Percentiles rank a stretch among this genome's conserved stretches.
phyloP scores from a whole-genome alignment of 2,797 vertebrate species.

The Psittacula echo region DNA sequence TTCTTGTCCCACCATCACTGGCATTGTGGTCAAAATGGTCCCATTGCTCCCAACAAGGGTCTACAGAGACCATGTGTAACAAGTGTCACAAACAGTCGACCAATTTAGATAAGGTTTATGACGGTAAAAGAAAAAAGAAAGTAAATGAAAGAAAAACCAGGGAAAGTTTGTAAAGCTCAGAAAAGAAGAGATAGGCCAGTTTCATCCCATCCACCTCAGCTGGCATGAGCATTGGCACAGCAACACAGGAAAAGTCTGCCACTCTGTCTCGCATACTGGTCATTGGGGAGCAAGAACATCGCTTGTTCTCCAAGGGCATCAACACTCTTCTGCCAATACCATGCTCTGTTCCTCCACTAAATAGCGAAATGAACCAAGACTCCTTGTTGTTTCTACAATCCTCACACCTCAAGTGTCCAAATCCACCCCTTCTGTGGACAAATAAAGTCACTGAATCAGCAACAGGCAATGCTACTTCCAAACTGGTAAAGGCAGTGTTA shows the following conservation, averaged over 20 bases:
- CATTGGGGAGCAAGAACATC: not conserved
- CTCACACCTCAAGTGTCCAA: not conserved
- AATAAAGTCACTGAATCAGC: not conserved
- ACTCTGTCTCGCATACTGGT: not conserved
- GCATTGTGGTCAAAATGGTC: conserved; percentile 93
- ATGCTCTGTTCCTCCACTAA: not conserved
- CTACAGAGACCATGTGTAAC: conserved; percentile 62
- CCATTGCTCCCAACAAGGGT: conserved; percentile 91
- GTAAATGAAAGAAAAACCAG: not conserved
- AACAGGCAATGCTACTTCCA: not conserved
- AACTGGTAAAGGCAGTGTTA: not conserved
- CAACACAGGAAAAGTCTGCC: not conserved
- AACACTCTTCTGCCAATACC: not conserved
- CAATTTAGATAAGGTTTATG: not conserved
- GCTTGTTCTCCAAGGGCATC: not conserved
- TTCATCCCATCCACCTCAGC: not conserved
- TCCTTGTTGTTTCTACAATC: not conserved
- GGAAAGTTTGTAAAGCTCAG: not conserved
- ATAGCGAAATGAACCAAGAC: not conserved
- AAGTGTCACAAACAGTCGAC: not conserved
- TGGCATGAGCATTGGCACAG: not conserved
- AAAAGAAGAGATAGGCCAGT: not conserved
- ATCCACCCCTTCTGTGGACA: not conserved
- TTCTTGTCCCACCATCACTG: conserved; percentile 93
- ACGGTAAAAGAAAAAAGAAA: not conserved